Evolutionary conservation across 1,140 invertebrate genomes (phyloP).

Genomic region (Drosophila asahinai): DNA sequence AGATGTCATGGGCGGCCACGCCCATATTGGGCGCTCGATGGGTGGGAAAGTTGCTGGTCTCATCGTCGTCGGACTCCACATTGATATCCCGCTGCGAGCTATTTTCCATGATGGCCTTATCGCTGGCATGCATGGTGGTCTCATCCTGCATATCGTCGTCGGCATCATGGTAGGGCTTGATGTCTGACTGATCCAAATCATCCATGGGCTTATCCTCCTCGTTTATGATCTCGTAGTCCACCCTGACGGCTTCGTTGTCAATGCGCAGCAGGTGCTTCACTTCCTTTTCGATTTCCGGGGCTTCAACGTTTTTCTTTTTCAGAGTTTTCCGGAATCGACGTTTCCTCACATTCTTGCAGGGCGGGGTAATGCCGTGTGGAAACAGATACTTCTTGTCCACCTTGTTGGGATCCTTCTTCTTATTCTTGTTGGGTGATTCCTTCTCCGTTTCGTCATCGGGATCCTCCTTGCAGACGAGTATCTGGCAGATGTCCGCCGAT

Average conservation of each 20-base stretch:
- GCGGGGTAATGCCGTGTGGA: constrained; percentile 97
- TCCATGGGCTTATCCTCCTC: constrained; percentile 90
- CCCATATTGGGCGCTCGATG: constrained; percentile 63
- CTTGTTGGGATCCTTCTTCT: constrained; percentile 95
- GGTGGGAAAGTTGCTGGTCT: constrained; percentile 73
- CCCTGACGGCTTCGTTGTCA: constrained; percentile 96
- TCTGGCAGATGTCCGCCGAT: constrained; percentile 98
- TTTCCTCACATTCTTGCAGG: constrained; percentile 97
- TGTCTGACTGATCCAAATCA: constrained; percentile 74
- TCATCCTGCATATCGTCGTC: constrained; percentile 85
- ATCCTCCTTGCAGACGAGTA: constrained; percentile 95
- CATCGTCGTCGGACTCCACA: constrained; percentile 81
- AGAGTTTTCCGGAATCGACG: constrained; percentile 97
- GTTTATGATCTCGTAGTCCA: constrained; percentile 96
- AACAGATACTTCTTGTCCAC: constrained; percentile 97
- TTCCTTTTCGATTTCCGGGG: constrained; percentile 99
- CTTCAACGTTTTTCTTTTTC: constrained; percentile 98
- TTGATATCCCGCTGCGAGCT: constrained; percentile 77
- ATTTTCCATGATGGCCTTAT: constrained; percentile 65
- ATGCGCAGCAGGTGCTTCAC: constrained; percentile 94
- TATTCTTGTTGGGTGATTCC: constrained; percentile 93
- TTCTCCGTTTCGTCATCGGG: constrained; percentile 93
- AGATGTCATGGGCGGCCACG: constrained; percentile 92
- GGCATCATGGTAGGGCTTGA: constrained; percentile 87
- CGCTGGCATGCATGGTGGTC: constrained; percentile 53